phyloP scores from a whole-genome alignment of 2,888 invertebrate species.

The Erebia palarica region DNA sequence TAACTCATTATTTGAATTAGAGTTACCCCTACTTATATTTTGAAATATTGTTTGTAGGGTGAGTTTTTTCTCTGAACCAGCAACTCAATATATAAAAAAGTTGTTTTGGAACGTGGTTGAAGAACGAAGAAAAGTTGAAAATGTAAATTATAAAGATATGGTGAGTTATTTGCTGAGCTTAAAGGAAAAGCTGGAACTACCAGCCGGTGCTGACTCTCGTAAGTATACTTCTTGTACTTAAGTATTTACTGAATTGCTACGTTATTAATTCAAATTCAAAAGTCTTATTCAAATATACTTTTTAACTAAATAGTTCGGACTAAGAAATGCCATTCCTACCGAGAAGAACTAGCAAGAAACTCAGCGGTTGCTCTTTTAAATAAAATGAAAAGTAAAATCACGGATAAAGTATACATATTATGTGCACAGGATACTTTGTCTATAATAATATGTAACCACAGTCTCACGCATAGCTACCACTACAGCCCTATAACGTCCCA shows the following conservation, averaged over 20 bases:
- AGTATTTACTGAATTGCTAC: neutral
- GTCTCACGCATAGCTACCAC: no score
- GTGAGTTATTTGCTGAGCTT: constrained; percentile 63
- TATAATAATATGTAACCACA: no score
- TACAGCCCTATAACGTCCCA: no score
- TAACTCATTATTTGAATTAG: no score
- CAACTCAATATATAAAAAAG: constrained; percentile 60
- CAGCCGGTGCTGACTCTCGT: constrained; percentile 53
- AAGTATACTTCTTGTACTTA: constrained; percentile 36
- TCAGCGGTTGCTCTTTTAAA: neutral
- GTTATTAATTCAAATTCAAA: no score
- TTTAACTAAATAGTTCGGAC: no score
- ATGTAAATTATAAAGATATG: constrained; percentile 56
- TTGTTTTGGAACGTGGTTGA: constrained; percentile 59
- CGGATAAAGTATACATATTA: no score
- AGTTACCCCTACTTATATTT: no score
- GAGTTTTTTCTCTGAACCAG: constrained; percentile 60
- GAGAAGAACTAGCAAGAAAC: neutral
- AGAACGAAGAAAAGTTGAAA: constrained; percentile 51
- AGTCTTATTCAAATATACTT: no score
- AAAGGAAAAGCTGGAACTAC: constrained; percentile 61
- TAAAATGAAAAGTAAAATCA: neutral
- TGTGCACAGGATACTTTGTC: no score
- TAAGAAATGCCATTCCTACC: no score
- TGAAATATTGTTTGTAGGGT: constrained; percentile 49